phyloP scores from a whole-genome alignment of 1,140 invertebrate species.

The Idris sp. region DNA sequence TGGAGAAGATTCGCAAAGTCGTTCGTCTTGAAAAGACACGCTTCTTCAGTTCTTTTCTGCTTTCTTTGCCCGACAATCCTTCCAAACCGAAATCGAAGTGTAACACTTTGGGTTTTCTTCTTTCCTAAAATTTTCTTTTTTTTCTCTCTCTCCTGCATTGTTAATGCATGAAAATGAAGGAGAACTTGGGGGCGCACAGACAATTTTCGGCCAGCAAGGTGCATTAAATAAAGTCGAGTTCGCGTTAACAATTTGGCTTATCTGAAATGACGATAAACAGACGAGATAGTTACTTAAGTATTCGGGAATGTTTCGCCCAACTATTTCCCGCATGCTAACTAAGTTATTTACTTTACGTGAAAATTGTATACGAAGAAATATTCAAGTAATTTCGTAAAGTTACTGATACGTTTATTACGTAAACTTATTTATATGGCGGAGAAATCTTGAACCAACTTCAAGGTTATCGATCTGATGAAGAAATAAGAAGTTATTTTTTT shows the following conservation, averaged over 20 bases:
- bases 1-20: conserved; percentile 61
- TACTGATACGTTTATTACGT: conserved; percentile 39
- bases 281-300: conserved; percentile 69
- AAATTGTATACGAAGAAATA: conserved; percentile 55
- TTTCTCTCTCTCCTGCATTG: conserved; percentile 16
- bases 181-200: background rate
- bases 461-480: conserved; percentile 8
- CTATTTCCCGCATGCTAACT: conserved; percentile 63
- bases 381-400: conserved; percentile 54
- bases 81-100: conserved; percentile 53
- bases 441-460: conserved; percentile 27
- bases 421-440: conserved; percentile 28
- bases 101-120: conserved; percentile 37
- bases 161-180: conserved; percentile 34
- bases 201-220: background rate
- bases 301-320: conserved; percentile 65
- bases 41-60: conserved; percentile 59
- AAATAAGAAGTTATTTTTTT: too few species aligned
- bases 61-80: conserved; percentile 59
- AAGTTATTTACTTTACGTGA: conserved; percentile 51
- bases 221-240: conserved; percentile 37
- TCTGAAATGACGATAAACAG: conserved; percentile 56
- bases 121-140: too few species aligned
- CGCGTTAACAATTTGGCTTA: conserved; percentile 38
- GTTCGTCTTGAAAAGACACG: conserved; percentile 61